A percentile compares a stretch with the other conserved stretches of the same genome.
These are phyloP conservation scores for Congeria kusceri DNA, from an alignment of 2,888 invertebrate genomes.

Conservation along the genomic window DNA sequence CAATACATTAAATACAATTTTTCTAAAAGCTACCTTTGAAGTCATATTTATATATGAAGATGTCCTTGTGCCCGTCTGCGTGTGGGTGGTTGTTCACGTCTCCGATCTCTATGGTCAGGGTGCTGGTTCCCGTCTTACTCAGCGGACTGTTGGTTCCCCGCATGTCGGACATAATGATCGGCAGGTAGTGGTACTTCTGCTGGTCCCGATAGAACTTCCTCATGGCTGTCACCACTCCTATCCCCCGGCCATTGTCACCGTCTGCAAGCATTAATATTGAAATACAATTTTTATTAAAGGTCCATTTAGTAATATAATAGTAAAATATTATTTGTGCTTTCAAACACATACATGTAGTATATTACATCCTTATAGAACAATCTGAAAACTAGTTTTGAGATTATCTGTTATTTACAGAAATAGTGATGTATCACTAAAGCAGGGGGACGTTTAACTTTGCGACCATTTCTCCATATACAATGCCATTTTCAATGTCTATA, in stretches of 20 bases:
- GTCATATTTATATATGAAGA: conserved; percentile 97
- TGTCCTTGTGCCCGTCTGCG: conserved; percentile 98
- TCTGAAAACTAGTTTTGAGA: no score
- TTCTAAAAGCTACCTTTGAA: conserved; percentile 89
- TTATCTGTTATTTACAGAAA: no score
- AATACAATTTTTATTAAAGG: no score
- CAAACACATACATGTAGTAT: no score
- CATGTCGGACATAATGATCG: conserved; percentile 98
- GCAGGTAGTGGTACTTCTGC: conserved; percentile 97
- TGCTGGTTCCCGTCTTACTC: conserved; percentile 94
- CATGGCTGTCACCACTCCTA: conserved; percentile 98
- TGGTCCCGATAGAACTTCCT: conserved; percentile 97
- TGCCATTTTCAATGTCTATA: no score
- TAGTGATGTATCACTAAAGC: no score
- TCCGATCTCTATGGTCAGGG: conserved; percentile 97
- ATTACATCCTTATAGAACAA: no score
- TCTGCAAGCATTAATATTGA: conserved; percentile 43
- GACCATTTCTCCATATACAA: no score
- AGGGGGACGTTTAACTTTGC: no score
- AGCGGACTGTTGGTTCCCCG: conserved; percentile 94
- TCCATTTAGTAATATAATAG: no score
- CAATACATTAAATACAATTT: no score
- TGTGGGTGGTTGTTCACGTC: conserved; percentile 99
- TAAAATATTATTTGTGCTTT: no score
- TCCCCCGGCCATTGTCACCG: conserved; percentile 89